Percentiles rank a stretch among this genome's conserved stretches.
These are phyloP conservation scores for Chloroclysta siterata DNA, from an alignment of 2,888 invertebrate species.

Conservation along the genomic window DNA sequence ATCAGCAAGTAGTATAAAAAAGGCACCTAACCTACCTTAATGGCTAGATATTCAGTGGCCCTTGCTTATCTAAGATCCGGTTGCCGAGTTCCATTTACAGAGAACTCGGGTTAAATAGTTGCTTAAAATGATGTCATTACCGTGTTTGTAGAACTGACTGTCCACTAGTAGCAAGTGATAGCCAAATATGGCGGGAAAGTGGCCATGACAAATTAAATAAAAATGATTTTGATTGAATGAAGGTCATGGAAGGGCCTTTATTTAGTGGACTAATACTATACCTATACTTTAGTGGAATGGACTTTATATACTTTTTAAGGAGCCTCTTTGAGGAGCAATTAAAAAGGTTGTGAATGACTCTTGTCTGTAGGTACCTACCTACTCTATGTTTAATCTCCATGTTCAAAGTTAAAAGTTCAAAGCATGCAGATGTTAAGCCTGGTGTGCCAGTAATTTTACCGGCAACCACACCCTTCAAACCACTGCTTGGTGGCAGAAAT, in stretches of 20 bases:
- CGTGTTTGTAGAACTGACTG: constrained; percentile 30
- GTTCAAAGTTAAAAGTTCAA: no score
- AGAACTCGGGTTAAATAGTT: constrained; percentile 13
- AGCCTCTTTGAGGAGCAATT: no score
- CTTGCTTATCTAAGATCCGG: constrained; percentile 14
- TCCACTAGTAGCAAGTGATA: constrained; percentile 29
- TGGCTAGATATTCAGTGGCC: neutral
- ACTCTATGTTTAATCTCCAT: no score
- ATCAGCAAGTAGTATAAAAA: no score
- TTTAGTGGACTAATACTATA: neutral
- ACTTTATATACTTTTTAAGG: no score
- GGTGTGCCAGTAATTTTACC: no score
- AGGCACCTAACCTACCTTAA: neutral
- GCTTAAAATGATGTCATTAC: constrained; percentile 51
- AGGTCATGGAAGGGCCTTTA: constrained; percentile 9
- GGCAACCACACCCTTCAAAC: no score
- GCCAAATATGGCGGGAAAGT: constrained; percentile 37
- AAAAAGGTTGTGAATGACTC: no score
- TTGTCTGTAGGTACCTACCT: no score
- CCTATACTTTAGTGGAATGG: no score
- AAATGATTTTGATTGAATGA: constrained; percentile 14
- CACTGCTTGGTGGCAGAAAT: no score
- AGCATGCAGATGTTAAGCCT: no score
- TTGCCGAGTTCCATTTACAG: constrained; percentile 1
- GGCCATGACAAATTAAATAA: constrained; percentile 8